Conservation (phyloP, 2,113 vertebrate genomes). For the Syngnathus floridae region DNA sequence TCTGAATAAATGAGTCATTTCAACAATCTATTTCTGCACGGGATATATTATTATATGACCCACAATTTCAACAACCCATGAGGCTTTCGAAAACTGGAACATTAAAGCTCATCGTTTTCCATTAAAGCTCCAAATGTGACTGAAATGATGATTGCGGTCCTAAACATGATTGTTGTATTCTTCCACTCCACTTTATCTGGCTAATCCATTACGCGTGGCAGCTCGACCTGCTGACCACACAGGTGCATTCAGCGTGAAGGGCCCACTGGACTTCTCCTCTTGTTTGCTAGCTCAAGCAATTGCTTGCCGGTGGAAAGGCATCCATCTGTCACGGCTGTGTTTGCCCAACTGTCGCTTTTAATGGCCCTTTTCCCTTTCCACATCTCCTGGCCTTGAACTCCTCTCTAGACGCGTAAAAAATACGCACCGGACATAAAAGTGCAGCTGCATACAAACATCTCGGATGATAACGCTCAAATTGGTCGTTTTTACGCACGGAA, state of each 20-base stretch:
- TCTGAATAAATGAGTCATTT: background rate
- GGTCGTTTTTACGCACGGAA: background rate
- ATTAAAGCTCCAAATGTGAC: too few relatives aligned
- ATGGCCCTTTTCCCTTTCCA: slow-evolving; percentile 43
- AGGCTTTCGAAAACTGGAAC: too few relatives aligned
- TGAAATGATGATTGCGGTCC: too few relatives aligned
- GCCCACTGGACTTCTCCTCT: slow-evolving; percentile 16
- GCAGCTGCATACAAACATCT: too few relatives aligned
- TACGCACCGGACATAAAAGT: too few relatives aligned
- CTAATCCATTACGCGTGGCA: slow-evolving; percentile 57
- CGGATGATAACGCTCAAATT: background rate
- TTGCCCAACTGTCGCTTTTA: slow-evolving; percentile 40
- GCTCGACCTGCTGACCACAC: slow-evolving; percentile 55
- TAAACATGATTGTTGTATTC: background rate
- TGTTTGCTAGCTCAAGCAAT: slow-evolving; percentile 11
- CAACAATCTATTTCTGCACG: background rate
- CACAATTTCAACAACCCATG: too few relatives aligned
- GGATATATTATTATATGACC: background rate
- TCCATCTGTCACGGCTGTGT: slow-evolving; percentile 44
- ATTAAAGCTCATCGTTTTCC: too few relatives aligned
- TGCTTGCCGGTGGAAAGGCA: slow-evolving; percentile 13
- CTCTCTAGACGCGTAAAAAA: background rate
- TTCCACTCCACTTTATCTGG: slow-evolving; percentile 17
- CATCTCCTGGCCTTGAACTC: slow-evolving; percentile 7
- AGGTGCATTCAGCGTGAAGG: slow-evolving; percentile 46